A percentile compares a stretch with the other conserved stretches of the same genome.
phyloP scores from a whole-genome alignment of 2,113 vertebrate genomes.

The Nycticryphes semicollaris region DNA sequence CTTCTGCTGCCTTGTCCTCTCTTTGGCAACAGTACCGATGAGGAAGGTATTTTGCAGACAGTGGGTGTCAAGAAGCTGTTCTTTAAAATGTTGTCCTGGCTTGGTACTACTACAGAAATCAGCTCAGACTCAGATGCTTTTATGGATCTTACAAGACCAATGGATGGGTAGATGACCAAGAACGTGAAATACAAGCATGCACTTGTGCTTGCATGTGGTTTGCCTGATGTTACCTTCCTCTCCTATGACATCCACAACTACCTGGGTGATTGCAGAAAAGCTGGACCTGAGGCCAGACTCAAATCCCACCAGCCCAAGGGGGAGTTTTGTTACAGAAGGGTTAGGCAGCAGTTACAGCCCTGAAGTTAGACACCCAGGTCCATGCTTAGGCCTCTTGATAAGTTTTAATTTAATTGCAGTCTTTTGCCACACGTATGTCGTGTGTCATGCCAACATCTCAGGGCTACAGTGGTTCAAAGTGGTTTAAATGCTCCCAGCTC shows the following conservation, averaged over 20 bases:
- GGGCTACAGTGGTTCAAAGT: neutral
- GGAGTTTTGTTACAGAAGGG: neutral
- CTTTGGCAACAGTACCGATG: neutral
- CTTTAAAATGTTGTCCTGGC: neutral
- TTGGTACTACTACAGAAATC: neutral
- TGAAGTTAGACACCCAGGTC: neutral
- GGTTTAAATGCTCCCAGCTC: neutral
- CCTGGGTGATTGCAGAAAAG: neutral
- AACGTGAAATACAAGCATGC: neutral
- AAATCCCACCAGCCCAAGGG: neutral
- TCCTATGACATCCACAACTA: neutral
- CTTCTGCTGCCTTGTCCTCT: neutral
- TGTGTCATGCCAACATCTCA: neutral
- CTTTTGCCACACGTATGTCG: neutral
- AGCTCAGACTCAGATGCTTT: neutral
- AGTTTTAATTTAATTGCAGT: neutral
- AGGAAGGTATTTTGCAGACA: neutral
- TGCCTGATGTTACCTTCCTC: neutral
- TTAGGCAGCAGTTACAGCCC: neutral
- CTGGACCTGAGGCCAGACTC: neutral
- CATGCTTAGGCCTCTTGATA: neutral
- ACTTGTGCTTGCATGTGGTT: neutral
- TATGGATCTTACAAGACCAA: conserved; percentile 4
- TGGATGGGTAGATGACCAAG: neutral
- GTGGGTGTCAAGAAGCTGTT: neutral